phyloP scores from a whole-genome alignment of 2,113 vertebrate genomes.

The Alligator sinensis region DNA sequence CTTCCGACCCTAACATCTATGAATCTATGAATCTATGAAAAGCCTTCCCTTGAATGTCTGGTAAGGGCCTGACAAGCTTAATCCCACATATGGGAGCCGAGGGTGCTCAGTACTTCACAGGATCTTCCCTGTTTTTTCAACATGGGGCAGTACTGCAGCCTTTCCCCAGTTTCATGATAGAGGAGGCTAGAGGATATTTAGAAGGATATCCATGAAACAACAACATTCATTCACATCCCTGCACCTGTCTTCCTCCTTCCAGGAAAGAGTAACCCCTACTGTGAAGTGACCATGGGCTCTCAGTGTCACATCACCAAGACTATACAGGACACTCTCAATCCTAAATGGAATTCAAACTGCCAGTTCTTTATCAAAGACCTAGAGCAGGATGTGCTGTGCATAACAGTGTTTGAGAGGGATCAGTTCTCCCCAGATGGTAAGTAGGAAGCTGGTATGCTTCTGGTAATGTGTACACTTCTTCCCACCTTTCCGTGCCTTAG shows the following conservation, averaged over 20 bases:
- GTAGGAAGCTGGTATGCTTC: conserved; percentile 11
- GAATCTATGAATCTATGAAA: no score
- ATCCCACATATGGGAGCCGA: neutral
- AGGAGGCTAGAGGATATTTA: neutral
- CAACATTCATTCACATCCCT: fast-evolving
- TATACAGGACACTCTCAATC: conserved; percentile 95
- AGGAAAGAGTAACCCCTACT: conserved; percentile 99
- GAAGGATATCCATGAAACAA: neutral
- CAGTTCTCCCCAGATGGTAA: conserved; percentile 98
- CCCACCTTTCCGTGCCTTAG: fast-evolving
- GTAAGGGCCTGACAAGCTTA: neutral
- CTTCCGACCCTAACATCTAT: no score
- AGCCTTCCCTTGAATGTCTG: no score
- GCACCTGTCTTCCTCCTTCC: neutral
- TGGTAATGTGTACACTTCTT: neutral
- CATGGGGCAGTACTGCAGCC: neutral
- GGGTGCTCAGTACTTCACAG: neutral
- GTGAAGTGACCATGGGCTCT: conserved; percentile 98
- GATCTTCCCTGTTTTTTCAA: neutral
- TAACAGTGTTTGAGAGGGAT: conserved; percentile 98
- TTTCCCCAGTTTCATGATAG: fast-evolving
- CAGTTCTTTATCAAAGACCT: conserved; percentile 99
- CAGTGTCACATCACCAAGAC: conserved; percentile 99
- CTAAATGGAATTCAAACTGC: conserved; percentile 99
- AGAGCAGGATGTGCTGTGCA: conserved; percentile 97